Base-by-base conservation (phyloP, 2,113 vertebrate genomes). In the Promerops cafer region DNA sequence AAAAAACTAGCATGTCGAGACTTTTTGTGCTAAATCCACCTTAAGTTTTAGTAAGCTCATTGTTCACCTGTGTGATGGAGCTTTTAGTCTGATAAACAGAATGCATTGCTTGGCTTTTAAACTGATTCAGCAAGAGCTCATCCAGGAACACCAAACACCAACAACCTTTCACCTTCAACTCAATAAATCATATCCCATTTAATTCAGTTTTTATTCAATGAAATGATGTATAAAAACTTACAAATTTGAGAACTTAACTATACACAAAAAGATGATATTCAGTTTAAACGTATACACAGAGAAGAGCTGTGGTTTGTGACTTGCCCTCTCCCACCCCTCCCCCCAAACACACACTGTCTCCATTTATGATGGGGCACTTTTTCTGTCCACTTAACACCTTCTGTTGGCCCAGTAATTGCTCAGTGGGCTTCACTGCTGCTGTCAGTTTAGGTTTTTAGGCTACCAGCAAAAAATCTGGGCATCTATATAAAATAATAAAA, bases 141-240 rank as follows among this genome's bases (percentile, higher is more conserved):
- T 72, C n/a, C 53, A 71, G 75, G 65, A 88, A 74, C 79, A 93
- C 13, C 1, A 2, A 80, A 86, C 60, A 10, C 44, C 79, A 59
- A 66, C 37, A 59, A 74, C 79, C 75, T 95, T 87, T 89, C 74
- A 89, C 63, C 63, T 95, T 69, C 83, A 87, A 95, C 66, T 82
- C 80, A 91, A 52, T 80, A 96, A 93, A 90, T 65, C 87, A 52
- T 66, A 91, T 54, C 88, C 85, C 96, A 90, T 98, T 98, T 97
- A 98, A 95, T 97, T 96, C 79, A 95, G 93, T 94, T 97, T 98
- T 98, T 98, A 98, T 98, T 98, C 96, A 97, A 95, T 98, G 97
- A 98, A 98, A 98, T 97, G 94, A 98, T 97, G 98, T 98, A 98
- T 98, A 98, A 98, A 98, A 98, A 98, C 98, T 98, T 98, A 98